Percentiles rank a stretch among this genome's conserved stretches.
Conservation (phyloP, 2,888 invertebrate species). For the Proisotoma minuta region DNA sequence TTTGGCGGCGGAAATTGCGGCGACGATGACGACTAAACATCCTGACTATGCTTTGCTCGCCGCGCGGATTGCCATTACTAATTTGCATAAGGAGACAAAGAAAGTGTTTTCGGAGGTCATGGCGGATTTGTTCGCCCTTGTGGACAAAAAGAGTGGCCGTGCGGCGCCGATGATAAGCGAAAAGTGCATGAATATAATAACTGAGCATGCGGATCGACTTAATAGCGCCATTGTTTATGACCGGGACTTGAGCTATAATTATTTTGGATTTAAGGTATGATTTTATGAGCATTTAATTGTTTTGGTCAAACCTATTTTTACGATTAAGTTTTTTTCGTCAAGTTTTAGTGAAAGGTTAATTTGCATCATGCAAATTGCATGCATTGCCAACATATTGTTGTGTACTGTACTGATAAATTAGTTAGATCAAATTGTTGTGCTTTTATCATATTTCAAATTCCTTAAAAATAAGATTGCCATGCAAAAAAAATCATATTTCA, state of each 20-base stretch:
- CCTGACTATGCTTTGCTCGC: slow-evolving; percentile 91
- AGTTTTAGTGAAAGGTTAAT: too few relatives aligned
- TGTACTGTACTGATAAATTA: too few relatives aligned
- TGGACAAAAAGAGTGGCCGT: slow-evolving; percentile 67
- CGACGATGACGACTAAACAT: slow-evolving; percentile 94
- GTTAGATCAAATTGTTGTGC: too few relatives aligned
- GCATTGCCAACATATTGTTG: too few relatives aligned
- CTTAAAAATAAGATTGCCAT: too few relatives aligned
- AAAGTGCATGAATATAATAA: slow-evolving; percentile 71
- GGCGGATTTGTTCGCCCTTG: slow-evolving; percentile 72
- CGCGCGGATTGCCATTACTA: slow-evolving; percentile 90
- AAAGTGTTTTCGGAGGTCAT: slow-evolving; percentile 93
- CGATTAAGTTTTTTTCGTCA: not conserved
- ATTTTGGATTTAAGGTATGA: slow-evolving; percentile 88
- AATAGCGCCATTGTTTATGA: slow-evolving; percentile 96
- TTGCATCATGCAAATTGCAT: too few relatives aligned
- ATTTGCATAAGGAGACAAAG: slow-evolving; percentile 96
- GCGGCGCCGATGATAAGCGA: slow-evolving; percentile 81
- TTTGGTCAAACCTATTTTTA: not conserved
- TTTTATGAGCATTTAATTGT: not conserved
- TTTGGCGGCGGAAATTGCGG: slow-evolving; percentile 97
- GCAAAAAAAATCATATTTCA: too few relatives aligned
- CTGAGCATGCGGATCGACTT: slow-evolving; percentile 78
- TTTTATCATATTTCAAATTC: too few relatives aligned
- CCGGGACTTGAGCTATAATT: slow-evolving; percentile 93